Evolutionary conservation across 2,113 vertebrate genomes (phyloP).

Genomic region (Chelonoidis abingdonii): DNA sequence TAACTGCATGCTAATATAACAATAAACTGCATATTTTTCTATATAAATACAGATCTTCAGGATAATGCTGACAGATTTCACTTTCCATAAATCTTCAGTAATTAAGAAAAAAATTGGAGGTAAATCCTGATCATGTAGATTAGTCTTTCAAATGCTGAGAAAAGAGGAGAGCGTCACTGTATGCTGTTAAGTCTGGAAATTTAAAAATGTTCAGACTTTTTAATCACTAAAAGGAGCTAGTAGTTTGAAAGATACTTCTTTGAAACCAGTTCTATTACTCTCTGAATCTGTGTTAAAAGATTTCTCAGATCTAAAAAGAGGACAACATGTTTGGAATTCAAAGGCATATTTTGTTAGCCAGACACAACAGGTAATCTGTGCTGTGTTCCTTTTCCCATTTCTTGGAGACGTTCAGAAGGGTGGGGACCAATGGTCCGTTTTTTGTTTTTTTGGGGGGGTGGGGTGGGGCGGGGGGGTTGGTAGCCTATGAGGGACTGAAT

Average conservation of each 20-base stretch:
- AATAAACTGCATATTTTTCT: background rate
- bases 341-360: rapidly evolving
- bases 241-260: background rate
- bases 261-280: background rate
- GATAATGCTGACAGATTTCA: background rate
- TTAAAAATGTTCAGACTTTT: background rate
- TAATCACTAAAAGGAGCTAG: background rate
- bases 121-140: background rate
- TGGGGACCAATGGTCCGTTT: background rate
- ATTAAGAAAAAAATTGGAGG: background rate
- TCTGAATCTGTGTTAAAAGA: background rate
- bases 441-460: background rate
- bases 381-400: background rate
- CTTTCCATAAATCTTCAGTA: background rate
- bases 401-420: background rate
- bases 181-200: background rate
- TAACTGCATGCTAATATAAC: background rate
- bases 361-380: background rate
- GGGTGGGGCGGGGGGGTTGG: too few species aligned
- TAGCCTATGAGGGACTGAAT: background rate
- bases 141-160: background rate
- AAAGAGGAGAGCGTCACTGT: background rate
- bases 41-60: background rate
- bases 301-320: background rate
- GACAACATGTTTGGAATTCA: background rate